Evolutionary conservation across 2,113 vertebrate genomes (phyloP), one percentile per base, ranked within the genome.

Genomic region (Coryphaenoides rupestris): DNA sequence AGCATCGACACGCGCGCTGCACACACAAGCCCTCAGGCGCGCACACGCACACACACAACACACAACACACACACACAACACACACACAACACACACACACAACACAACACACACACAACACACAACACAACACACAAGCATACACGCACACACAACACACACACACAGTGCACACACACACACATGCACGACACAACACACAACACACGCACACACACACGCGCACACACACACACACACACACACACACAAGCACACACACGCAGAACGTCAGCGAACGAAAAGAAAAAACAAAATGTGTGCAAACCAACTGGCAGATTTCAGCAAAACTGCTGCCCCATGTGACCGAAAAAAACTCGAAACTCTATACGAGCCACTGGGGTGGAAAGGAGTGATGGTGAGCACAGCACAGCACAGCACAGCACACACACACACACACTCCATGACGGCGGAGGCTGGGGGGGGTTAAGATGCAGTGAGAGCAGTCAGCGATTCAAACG

Each of bases 1-100:
- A 70, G 73, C 66, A 68, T 81, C 80, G 56, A 62, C 64, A 69
- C 78, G 21, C 17, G 7, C 21, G 64, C 70, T 72, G 60, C 77
- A 76, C 74, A 72, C 81, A 83, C 76, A 61, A 74, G 74, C 82
- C 84, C 79, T 71, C 59, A 1, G 80, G 86, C 81, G 21, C 60
- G 59, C 59, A 15, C 47, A 62, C 74, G 22, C 70, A 75, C 76
- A 66, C 53, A 54, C 50, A 57, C 53, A 62, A 56, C 55, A 60
- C 21, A 64, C 54, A 57, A 47, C 63, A 67, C 63, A 61, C 60
- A 70, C 58, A 46, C 23, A 24, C 46, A 54, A 19, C 46, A 26
- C 24, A 21, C 19, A 28, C 21, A 19, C 28, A 72, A 3, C 45
- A 55, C 70, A 67, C 26, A 59, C 52, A 65, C 33, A 53, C 19